These are phyloP conservation scores for Chrysemys picta DNA, from an alignment of 2,113 vertebrate species.

Conservation along the genomic window DNA sequence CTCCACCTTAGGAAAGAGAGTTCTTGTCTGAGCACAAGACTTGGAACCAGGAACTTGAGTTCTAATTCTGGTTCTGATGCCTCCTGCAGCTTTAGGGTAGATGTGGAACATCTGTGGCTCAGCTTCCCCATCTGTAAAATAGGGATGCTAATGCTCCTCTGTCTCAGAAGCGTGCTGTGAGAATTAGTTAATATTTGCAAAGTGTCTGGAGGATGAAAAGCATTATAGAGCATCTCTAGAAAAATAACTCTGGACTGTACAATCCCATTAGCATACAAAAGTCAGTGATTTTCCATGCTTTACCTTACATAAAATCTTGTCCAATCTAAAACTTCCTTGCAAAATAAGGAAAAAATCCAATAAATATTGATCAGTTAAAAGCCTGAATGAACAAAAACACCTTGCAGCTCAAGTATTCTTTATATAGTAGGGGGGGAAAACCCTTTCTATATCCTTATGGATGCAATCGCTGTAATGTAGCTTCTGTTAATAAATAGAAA, in stretches of 20 bases:
- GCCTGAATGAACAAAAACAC: not conserved
- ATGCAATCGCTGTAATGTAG: not conserved
- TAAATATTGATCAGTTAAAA: accelerated
- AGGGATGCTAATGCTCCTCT: not conserved
- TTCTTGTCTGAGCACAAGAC: not conserved
- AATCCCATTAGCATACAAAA: not conserved
- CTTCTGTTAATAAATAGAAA: not conserved
- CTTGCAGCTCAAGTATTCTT: not conserved
- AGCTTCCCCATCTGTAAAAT: not conserved
- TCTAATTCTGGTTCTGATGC: not conserved
- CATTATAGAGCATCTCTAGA: not conserved
- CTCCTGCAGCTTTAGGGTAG: not conserved
- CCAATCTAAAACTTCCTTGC: not conserved
- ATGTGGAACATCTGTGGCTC: not conserved
- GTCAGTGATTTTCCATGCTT: not conserved
- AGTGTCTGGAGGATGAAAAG: not conserved
- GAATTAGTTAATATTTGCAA: not conserved
- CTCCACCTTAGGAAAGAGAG: not conserved
- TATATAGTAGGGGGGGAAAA: not conserved
- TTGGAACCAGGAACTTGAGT: slow-evolving; percentile 16
- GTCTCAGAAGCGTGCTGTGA: not conserved
- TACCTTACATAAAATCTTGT: not conserved
- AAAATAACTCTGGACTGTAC: not conserved
- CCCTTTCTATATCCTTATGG: not conserved
- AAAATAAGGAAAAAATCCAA: not conserved